These are phyloP conservation scores for Gallinago undulata DNA, from an alignment of 2,113 vertebrate species.

Conservation along the genomic window DNA sequence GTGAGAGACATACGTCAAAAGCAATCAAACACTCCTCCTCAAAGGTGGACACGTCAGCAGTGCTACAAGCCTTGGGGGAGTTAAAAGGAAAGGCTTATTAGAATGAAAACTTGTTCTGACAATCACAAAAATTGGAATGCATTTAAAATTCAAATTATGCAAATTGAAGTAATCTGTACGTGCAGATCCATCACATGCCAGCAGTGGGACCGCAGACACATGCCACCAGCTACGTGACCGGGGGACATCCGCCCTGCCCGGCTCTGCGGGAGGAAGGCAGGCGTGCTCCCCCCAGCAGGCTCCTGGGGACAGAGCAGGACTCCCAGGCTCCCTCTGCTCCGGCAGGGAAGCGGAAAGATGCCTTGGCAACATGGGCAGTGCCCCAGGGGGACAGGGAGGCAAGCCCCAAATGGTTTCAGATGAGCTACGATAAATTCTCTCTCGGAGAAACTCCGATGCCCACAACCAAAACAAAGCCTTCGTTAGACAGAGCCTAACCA, in stretches of 20 bases:
- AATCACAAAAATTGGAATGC: slow-evolving; percentile 14
- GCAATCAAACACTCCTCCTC: not conserved
- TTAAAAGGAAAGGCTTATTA: slow-evolving; percentile 2
- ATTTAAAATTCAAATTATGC: slow-evolving; percentile 59
- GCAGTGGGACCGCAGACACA: not conserved
- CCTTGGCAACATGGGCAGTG: not conserved
- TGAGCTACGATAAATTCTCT: not conserved
- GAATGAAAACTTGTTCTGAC: slow-evolving; percentile 1
- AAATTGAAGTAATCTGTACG: slow-evolving; percentile 16
- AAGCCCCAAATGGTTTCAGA: not conserved
- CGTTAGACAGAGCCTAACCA: accelerated
- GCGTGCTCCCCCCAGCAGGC: accelerated
- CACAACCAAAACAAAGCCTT: not conserved
- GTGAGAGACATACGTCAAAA: not conserved
- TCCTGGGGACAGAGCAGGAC: accelerated
- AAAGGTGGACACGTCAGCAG: accelerated
- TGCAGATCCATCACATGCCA: not conserved
- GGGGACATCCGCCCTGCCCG: not conserved
- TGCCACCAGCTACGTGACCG: not conserved
- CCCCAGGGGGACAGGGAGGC: not conserved
- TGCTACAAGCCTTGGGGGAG: not conserved
- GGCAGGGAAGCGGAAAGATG: not conserved
- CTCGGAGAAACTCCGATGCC: not conserved
- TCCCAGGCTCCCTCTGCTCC: not conserved
- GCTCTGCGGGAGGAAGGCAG: not conserved